Percentiles rank a stretch among this genome's conserved stretches.
Conservation (phyloP, 2,797 vertebrate genomes). For the Syncerus caffer region DNA sequence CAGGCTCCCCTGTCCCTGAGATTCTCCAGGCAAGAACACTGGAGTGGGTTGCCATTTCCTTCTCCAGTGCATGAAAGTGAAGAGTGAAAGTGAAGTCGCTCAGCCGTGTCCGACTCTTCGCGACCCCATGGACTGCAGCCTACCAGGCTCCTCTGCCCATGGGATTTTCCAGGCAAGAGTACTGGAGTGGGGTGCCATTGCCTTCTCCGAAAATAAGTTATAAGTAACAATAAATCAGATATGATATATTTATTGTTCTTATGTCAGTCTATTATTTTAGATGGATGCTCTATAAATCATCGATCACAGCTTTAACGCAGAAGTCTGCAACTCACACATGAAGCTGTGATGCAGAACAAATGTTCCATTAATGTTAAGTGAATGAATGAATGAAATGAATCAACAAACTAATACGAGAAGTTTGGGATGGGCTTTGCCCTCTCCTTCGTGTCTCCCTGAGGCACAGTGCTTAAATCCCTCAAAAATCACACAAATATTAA, state of each 20-base stretch:
- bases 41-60: too few species aligned
- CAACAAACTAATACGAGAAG: conserved; percentile 23
- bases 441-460: not conserved
- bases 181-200: too few species aligned
- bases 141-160: too few species aligned
- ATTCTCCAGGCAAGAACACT: too few species aligned
- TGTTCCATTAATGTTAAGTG: not conserved
- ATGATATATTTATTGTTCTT: not conserved
- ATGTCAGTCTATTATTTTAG: not conserved
- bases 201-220: not conserved
- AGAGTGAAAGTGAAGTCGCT: too few species aligned
- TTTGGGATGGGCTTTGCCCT: not conserved
- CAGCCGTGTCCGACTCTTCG: too few species aligned
- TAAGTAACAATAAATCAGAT: not conserved
- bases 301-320: not conserved
- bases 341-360: not conserved
- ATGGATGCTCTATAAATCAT: not conserved
- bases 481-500: conserved; percentile 64
- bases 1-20: too few species aligned
- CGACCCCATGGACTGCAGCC: too few species aligned
- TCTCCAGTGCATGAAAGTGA: too few species aligned
- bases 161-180: too few species aligned
- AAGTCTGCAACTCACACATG: not conserved
- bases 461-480: conserved; percentile 46
- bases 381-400: conserved; percentile 42